Conservation (phyloP, 64 coral and sea anemone species). For the Anthopleura sola region DNA sequence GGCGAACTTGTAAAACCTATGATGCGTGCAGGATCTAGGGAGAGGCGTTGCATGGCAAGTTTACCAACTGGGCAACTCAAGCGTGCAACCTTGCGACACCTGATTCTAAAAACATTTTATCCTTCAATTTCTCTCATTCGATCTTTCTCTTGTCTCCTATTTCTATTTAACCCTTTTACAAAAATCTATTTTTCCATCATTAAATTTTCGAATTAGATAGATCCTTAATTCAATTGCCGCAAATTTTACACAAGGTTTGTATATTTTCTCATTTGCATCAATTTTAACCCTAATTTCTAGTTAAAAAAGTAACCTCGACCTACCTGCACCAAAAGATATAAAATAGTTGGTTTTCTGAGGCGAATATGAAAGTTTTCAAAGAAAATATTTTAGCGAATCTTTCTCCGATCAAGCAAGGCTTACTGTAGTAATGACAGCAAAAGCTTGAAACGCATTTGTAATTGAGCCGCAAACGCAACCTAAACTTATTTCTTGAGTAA, state of each 20-base stretch:
- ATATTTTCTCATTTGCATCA: too few relatives aligned
- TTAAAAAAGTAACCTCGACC: too few relatives aligned
- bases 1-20: not conserved
- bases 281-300: too few relatives aligned
- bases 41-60: not conserved
- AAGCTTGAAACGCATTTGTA: not conserved
- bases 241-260: too few relatives aligned
- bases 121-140: not conserved
- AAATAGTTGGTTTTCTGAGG: too few relatives aligned
- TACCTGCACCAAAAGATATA: too few relatives aligned
- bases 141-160: too few relatives aligned
- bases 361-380: too few relatives aligned
- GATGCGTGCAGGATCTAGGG: slow-evolving; percentile 2
- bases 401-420: not conserved
- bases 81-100: not conserved
- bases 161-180: too few relatives aligned
- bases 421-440: not conserved
- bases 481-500: not conserved
- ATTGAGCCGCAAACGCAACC: not conserved
- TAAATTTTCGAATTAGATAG: too few relatives aligned
- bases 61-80: not conserved
- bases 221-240: too few relatives aligned
- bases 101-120: not conserved
- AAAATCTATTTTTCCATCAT: too few relatives aligned
- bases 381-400: not conserved